A percentile compares a stretch with the other conserved stretches of the same genome.
phyloP scores from a whole-genome alignment of 2,113 vertebrate genomes.

The Myodes glareolus region DNA sequence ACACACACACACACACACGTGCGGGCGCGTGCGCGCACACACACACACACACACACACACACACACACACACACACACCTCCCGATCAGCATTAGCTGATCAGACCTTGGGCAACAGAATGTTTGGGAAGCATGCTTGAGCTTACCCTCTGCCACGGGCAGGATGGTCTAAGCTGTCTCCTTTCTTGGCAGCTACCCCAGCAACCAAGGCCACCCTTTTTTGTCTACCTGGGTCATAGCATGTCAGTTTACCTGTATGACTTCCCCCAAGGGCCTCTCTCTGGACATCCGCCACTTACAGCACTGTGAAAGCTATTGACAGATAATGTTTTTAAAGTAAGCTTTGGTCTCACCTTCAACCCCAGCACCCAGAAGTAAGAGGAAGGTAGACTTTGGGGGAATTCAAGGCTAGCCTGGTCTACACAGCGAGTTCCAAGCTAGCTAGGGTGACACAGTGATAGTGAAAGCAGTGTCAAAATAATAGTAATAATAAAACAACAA shows the following conservation, averaged over 20 bases:
- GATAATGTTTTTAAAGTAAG: neutral
- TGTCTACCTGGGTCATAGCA: accelerated
- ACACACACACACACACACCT: no score
- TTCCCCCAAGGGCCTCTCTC: accelerated
- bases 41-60: no score
- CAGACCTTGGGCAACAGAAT: neutral
- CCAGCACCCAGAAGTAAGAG: neutral
- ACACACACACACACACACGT: no score
- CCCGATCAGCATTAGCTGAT: neutral
- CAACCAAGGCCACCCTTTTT: neutral
- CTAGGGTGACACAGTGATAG: neutral
- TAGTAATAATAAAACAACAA: neutral
- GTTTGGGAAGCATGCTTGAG: neutral
- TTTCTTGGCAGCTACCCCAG: neutral
- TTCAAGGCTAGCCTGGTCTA: neutral
- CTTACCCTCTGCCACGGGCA: neutral
- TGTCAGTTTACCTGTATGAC: neutral
- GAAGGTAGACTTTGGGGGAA: neutral
- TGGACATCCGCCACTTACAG: accelerated
- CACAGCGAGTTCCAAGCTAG: neutral
- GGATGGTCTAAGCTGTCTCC: neutral
- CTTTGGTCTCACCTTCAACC: neutral
- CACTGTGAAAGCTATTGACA: neutral
- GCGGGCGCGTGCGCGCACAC: no score
- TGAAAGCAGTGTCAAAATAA: no score